Evolutionary conservation across 2,888 invertebrate genomes (phyloP).

Genomic region (Galeruca laticollis): DNA sequence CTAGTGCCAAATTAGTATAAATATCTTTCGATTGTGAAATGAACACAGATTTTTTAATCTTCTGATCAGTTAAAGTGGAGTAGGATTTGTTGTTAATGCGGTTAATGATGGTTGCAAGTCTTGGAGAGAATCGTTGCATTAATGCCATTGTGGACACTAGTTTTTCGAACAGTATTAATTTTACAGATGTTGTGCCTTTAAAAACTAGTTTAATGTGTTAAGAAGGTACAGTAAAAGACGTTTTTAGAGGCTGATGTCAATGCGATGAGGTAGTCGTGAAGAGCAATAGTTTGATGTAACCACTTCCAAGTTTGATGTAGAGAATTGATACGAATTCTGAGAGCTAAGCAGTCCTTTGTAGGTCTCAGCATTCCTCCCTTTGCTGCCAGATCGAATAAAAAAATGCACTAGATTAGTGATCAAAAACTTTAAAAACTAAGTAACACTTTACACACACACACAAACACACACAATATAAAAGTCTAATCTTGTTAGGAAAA

Average conservation of each 20-base stretch:
- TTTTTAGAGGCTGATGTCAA: slow-evolving; percentile 82
- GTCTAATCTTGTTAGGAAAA: slow-evolving; percentile 24
- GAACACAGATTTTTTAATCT: slow-evolving; percentile 86
- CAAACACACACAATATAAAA: slow-evolving; percentile 13
- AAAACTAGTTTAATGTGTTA: slow-evolving; percentile 48
- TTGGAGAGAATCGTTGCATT: slow-evolving; percentile 55
- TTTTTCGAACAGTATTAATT: slow-evolving; percentile 39
- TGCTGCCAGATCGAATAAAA: slow-evolving; percentile 58
- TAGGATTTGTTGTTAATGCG: slow-evolving; percentile 48
- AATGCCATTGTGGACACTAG: slow-evolving; percentile 58
- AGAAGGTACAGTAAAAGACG: slow-evolving; percentile 55
- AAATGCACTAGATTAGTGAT: slow-evolving; percentile 40
- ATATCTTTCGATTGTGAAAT: slow-evolving; percentile 93
- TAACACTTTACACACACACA: slow-evolving; percentile 30
- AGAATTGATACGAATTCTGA: slow-evolving; percentile 88
- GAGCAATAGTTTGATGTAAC: slow-evolving; percentile 90
- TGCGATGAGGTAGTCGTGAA: slow-evolving; percentile 89
- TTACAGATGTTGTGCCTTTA: slow-evolving; percentile 55
- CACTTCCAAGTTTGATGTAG: slow-evolving; percentile 96
- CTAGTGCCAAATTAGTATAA: slow-evolving; percentile 92
- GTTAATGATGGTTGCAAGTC: slow-evolving; percentile 50
- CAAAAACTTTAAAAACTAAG: slow-evolving; percentile 21
- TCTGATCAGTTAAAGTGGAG: slow-evolving; percentile 45
- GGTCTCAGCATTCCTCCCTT: slow-evolving; percentile 70
- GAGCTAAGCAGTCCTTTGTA: slow-evolving; percentile 87